Evolutionary conservation across 2,113 vertebrate genomes (phyloP).

Genomic region (Thunnus thynnus): DNA sequence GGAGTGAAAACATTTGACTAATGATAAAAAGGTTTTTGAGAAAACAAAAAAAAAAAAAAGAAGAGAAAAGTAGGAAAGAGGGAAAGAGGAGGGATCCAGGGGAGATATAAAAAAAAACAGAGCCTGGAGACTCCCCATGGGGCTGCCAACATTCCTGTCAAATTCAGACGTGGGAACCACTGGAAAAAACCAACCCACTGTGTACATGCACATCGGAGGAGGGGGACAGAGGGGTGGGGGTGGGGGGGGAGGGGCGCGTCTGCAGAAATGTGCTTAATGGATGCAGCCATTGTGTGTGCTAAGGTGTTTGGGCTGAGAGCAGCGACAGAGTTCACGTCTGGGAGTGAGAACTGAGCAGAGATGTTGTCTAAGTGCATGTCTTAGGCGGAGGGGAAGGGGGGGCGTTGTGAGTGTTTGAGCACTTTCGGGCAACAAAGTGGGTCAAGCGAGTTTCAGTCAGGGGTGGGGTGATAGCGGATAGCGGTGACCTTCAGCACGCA

Average conservation of each 20-base stretch:
- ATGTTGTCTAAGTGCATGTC: conserved; percentile 53
- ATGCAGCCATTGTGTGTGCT: conserved; percentile 42
- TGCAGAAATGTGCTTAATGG: conserved; percentile 51
- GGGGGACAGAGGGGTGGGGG: too few relatives aligned
- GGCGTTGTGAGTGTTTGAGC: conserved; percentile 2
- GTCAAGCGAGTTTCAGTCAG: conserved; percentile 49
- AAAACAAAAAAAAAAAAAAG: not conserved
- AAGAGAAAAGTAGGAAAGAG: conserved; percentile 3
- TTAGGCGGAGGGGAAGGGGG: conserved; percentile 1
- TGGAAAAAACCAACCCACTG: conserved; percentile 55
- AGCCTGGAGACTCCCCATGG: conserved; percentile 54
- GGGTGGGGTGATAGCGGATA: conserved; percentile 33
- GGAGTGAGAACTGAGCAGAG: not conserved
- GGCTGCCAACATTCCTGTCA: conserved; percentile 74
- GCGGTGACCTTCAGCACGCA: conserved; percentile 47
- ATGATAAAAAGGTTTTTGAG: conserved; percentile 34
- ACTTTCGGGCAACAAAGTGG: conserved; percentile 61
- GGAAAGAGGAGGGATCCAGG: not conserved
- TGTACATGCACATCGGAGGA: not conserved
- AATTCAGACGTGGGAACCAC: conserved; percentile 72
- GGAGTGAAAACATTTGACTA: conserved; percentile 57
- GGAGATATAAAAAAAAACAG: conserved; percentile 5
- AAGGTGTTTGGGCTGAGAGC: conserved; percentile 50
- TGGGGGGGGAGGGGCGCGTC: not conserved
- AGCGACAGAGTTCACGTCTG: conserved; percentile 49